Conservation (phyloP, 2,888 invertebrate species). For the Piscicola geometra region DNA sequence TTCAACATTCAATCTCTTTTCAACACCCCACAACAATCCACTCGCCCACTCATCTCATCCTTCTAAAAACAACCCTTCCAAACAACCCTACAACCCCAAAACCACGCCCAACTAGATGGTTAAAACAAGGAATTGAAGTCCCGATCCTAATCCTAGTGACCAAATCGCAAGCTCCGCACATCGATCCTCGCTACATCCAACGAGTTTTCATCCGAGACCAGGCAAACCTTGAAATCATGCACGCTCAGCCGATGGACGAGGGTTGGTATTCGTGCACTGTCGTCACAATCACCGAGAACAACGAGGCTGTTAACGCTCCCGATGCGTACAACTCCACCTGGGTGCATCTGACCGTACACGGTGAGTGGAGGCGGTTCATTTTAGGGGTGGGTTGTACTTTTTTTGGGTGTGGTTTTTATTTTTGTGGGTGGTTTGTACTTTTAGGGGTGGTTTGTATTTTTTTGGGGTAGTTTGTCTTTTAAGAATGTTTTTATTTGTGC, state of each 20-base stretch:
- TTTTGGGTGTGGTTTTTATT: not conserved
- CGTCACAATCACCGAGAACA: slow-evolving; percentile 86
- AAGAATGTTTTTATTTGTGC: too few species aligned
- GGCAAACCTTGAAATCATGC: slow-evolving; percentile 82
- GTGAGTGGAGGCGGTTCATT: slow-evolving; percentile 59
- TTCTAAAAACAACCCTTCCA: too few species aligned
- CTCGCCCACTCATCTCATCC: too few species aligned
- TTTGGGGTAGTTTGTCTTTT: too few species aligned
- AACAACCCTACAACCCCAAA: not conserved
- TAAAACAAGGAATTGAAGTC: slow-evolving; percentile 72
- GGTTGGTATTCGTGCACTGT: slow-evolving; percentile 95
- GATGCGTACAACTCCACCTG: slow-evolving; percentile 79
- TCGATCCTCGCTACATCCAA: slow-evolving; percentile 65
- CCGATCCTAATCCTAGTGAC: slow-evolving; percentile 93
- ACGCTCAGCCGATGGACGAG: slow-evolving; percentile 84
- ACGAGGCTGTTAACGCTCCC: slow-evolving; percentile 58
- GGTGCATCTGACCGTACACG: slow-evolving; percentile 95
- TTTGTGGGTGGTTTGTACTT: not conserved
- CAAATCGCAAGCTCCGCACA: slow-evolving; percentile 91
- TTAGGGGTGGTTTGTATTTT: too few species aligned
- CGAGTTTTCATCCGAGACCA: slow-evolving; percentile 41
- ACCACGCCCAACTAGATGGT: not conserved
- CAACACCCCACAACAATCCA: too few species aligned
- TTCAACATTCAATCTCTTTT: too few species aligned
- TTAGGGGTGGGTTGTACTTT: not conserved